Percentiles rank a stretch among this genome's conserved stretches.
Evolutionary conservation across 2,113 vertebrate genomes (phyloP).

Genomic region (Scomber colias): DNA sequence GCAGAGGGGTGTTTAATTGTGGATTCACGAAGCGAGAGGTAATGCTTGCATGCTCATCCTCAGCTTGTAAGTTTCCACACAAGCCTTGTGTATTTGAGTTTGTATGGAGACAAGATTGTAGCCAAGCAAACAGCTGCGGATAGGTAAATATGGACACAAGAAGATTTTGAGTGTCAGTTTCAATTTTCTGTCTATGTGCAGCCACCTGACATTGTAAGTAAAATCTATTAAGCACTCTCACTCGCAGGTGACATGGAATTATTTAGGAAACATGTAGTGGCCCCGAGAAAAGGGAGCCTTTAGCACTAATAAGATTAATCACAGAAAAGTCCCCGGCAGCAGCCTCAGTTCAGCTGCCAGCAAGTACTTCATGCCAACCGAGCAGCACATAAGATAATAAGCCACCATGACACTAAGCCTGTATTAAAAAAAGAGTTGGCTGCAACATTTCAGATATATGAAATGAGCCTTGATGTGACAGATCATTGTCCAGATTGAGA

Average conservation of each 20-base stretch:
- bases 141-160: background rate
- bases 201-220: constrained; percentile 33
- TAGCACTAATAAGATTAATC: constrained; percentile 70
- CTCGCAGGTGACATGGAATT: constrained; percentile 59
- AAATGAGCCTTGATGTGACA: constrained; percentile 51
- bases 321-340: constrained; percentile 55
- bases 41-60: too few species aligned
- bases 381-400: constrained; percentile 62
- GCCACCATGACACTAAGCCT: constrained; percentile 59
- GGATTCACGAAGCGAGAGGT: constrained; percentile 12
- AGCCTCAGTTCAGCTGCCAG: constrained; percentile 75
- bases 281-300: constrained; percentile 58
- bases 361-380: constrained; percentile 64
- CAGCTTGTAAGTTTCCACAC: background rate
- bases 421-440: constrained; percentile 45
- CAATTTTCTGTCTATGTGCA: background rate
- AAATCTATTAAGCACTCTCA: constrained; percentile 58
- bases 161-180: background rate
- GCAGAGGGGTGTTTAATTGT: constrained; percentile 16
- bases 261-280: constrained; percentile 58
- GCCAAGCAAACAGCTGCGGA: background rate
- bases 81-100: background rate
- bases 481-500: constrained; percentile 56
- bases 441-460: constrained; percentile 46
- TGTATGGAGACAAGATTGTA: background rate